These are phyloP conservation scores for Scelioninae gen. 1 DNA, from an alignment of 2,888 invertebrate species.

Conservation along the genomic window DNA sequence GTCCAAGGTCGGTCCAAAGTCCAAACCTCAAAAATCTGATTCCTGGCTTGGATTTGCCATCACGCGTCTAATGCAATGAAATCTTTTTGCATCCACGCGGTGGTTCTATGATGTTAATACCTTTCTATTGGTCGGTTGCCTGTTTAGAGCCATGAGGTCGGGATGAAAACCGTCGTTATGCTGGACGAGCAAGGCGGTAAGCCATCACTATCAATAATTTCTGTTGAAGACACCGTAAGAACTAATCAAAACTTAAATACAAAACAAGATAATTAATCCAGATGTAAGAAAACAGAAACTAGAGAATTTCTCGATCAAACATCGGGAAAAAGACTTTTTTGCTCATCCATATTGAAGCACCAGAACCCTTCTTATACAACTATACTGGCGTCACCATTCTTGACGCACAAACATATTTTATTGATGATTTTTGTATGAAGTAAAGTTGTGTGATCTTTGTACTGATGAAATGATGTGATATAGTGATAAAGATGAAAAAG, in stretches of 20 bases:
- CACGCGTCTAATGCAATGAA: constrained; percentile 61
- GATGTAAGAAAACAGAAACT: no score
- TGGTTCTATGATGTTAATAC: constrained; percentile 79
- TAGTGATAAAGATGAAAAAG: no score
- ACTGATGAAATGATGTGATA: no score
- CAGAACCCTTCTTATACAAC: no score
- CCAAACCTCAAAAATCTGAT: neutral
- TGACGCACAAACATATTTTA: no score
- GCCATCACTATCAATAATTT: constrained; percentile 85
- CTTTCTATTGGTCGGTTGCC: constrained; percentile 85
- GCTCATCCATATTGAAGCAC: no score
- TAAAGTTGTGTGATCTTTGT: no score
- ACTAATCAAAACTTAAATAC: constrained; percentile 39
- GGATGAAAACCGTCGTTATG: constrained; percentile 99
- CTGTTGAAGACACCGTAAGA: constrained; percentile 69
- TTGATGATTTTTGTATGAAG: no score
- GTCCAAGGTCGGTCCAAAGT: no score
- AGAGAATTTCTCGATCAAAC: no score
- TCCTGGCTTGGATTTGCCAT: constrained; percentile 42
- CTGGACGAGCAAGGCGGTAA: constrained; percentile 99
- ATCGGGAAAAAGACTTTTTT: no score
- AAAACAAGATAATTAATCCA: constrained; percentile 14
- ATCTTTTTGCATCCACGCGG: constrained; percentile 69
- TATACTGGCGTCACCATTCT: no score
- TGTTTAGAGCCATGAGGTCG: constrained; percentile 99